Evolutionary conservation across 2,797 vertebrate species (phyloP).

Genomic region (Lemur catta): DNA sequence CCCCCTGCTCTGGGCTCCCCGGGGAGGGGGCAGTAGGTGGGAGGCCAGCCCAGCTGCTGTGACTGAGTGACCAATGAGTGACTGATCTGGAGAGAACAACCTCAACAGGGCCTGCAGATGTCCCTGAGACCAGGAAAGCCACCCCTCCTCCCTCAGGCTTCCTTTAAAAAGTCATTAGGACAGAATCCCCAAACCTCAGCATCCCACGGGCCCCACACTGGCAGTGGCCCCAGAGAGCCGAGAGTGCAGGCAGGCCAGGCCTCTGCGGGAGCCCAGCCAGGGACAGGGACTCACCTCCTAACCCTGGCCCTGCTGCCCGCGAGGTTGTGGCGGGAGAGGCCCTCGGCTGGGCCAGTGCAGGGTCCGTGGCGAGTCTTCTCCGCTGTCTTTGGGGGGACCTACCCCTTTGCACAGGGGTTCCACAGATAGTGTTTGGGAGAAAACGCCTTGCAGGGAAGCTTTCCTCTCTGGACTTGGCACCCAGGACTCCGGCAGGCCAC

Average conservation of each 20-base stretch:
- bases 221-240: neutral
- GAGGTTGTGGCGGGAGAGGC: neutral
- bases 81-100: neutral
- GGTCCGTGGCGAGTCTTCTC: neutral
- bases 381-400: neutral
- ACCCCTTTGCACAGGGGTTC: neutral
- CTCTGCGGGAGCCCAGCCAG: neutral
- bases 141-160: neutral
- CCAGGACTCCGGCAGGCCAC: neutral
- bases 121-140: neutral
- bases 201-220: neutral
- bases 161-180: neutral
- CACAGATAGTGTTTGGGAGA: no score
- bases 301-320: neutral
- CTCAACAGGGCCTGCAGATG: rapidly evolving
- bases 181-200: neutral
- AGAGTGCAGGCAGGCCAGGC: neutral
- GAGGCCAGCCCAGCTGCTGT: neutral
- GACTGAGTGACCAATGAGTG: rapidly evolving
- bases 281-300: neutral
- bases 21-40: neutral
- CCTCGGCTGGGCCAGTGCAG: no score
- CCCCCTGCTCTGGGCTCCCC: rapidly evolving
- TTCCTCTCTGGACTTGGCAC: neutral
- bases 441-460: neutral